Conservation (phyloP, 1,140 invertebrate species). For the Drosophila bocki region DNA sequence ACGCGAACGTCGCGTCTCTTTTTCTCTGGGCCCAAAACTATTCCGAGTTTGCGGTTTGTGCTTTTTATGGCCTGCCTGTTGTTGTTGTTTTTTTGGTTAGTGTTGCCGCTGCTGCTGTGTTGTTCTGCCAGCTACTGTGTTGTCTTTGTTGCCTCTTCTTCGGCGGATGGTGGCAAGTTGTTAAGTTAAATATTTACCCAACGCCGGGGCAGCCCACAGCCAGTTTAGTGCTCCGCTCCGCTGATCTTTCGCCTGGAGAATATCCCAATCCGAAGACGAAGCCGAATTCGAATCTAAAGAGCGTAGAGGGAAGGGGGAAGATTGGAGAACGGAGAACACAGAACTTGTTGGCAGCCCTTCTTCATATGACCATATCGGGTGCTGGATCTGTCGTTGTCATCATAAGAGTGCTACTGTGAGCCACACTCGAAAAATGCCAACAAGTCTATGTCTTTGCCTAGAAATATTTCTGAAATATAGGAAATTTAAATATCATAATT, state of each 20-base stretch:
- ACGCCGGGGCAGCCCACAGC: conserved; percentile 35
- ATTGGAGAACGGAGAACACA: conserved; percentile 5
- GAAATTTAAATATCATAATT: not conserved
- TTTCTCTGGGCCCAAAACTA: conserved; percentile 33
- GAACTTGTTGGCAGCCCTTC: conserved; percentile 62
- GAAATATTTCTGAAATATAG: not conserved
- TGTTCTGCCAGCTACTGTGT: conserved; percentile 28
- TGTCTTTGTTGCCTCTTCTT: conserved; percentile 44
- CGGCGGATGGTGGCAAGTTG: conserved; percentile 65
- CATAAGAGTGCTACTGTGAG: conserved; percentile 44
- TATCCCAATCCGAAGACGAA: conserved; percentile 17
- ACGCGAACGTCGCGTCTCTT: conserved; percentile 27
- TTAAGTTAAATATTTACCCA: conserved; percentile 79
- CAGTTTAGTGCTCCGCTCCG: conserved; percentile 36
- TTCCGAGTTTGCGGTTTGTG: conserved; percentile 60
- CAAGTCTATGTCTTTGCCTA: not conserved
- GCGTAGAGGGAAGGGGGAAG: not conserved
- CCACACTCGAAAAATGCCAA: conserved; percentile 14
- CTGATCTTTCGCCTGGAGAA: conserved; percentile 38
- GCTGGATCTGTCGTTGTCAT: conserved; percentile 59
- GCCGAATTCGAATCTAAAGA: conserved; percentile 13
- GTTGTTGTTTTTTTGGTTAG: conserved; percentile 19
- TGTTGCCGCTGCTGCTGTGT: conserved; percentile 27
- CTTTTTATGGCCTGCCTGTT: conserved; percentile 65
- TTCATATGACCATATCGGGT: conserved; percentile 64